These are phyloP conservation scores for Apamea monoglypha DNA, from an alignment of 2,888 invertebrate genomes.

Conservation along the genomic window DNA sequence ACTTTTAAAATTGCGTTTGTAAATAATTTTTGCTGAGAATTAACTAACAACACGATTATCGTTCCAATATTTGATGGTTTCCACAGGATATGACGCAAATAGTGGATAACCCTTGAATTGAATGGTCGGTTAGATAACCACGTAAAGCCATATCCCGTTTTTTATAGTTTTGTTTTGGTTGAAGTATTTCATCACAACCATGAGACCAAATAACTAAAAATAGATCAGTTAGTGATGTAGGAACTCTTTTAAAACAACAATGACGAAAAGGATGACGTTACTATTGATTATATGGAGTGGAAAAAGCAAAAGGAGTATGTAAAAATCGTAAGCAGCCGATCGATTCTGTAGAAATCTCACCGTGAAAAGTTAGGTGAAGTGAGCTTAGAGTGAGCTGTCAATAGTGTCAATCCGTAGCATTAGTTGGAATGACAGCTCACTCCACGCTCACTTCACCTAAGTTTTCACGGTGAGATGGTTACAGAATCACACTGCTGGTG, in stretches of 20 bases:
- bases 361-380: too few species aligned
- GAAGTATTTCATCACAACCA: conserved; percentile 5
- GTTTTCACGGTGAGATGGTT: too few species aligned
- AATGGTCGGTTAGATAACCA: not conserved
- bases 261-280: not conserved
- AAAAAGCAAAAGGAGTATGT: too few species aligned
- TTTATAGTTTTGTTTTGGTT: conserved; percentile 21
- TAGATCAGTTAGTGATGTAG: not conserved
- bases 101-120: conserved; percentile 9
- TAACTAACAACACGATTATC: conserved; percentile 1
- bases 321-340: too few species aligned
- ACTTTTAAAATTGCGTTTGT: too few species aligned
- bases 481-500: too few species aligned
- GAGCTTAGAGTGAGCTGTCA: too few species aligned
- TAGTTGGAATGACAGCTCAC: too few species aligned
- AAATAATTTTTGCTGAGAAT: too few species aligned
- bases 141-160: conserved; percentile 4
- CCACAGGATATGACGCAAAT: conserved; percentile 33
- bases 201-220: conserved; percentile 1
- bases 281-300: not conserved
- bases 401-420: too few species aligned
- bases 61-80: conserved; percentile 3
- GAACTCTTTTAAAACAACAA: not conserved
- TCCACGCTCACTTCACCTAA: too few species aligned
- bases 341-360: too few species aligned